These are phyloP conservation scores for Bursaphelenchus okinawaensis DNA, from an alignment of 2,888 invertebrate species.

Conservation along the genomic window DNA sequence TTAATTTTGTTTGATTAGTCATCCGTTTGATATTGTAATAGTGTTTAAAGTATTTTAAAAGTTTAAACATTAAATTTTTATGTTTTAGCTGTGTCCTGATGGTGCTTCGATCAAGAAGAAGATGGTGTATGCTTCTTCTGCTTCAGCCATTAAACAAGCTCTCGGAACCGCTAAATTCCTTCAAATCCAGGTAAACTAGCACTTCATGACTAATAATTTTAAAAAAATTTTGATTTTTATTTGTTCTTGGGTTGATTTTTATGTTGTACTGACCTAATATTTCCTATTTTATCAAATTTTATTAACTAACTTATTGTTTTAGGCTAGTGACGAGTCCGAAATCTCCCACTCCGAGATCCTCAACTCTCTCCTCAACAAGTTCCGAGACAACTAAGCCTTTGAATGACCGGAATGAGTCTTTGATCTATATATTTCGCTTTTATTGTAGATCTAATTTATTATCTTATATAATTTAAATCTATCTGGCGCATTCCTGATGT, in stretches of 20 bases:
- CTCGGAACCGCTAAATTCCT: conserved; percentile 64
- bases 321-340: conserved; percentile 57
- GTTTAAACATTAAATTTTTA: background rate
- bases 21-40: too few relatives aligned
- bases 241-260: conserved; percentile 3
- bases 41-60: too few relatives aligned
- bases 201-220: too few relatives aligned
- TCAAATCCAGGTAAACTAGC: conserved; percentile 55
- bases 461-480: background rate
- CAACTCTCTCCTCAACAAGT: conserved; percentile 54
- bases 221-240: background rate
- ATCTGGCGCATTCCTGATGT: background rate
- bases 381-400: conserved; percentile 47
- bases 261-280: background rate
- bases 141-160: conserved; percentile 93
- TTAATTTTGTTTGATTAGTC: too few relatives aligned
- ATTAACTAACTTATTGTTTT: conserved; percentile 20
- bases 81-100: conserved; percentile 79
- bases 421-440: conserved; percentile 10
- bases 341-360: conserved; percentile 56
- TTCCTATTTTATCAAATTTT: background rate
- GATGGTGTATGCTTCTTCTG: conserved; percentile 82
- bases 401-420: background rate
- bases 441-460: conserved; percentile 7
- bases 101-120: conserved; percentile 83